phyloP scores from a whole-genome alignment of 1,140 invertebrate genomes.

The Drosophila auraria region DNA sequence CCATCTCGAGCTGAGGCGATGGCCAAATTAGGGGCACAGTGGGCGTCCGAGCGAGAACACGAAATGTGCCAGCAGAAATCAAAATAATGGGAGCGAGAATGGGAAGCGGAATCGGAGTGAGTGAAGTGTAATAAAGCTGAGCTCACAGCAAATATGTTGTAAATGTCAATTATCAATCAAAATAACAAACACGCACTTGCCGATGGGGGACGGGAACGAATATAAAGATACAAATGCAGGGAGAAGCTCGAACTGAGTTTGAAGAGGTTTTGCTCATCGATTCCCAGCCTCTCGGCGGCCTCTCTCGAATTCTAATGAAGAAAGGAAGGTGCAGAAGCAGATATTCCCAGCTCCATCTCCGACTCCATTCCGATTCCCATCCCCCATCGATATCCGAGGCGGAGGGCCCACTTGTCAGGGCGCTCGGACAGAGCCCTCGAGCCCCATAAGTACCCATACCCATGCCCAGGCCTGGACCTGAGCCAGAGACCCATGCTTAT shows the following conservation, averaged over 20 bases:
- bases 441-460: conserved; percentile 74
- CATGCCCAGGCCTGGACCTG: conserved; percentile 36
- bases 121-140: conserved; percentile 70
- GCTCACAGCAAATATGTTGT: conserved; percentile 76
- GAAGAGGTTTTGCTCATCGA: conserved; percentile 61
- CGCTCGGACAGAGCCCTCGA: conserved; percentile 77
- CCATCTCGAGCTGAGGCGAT: conserved; percentile 22
- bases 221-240: conserved; percentile 33
- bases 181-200: conserved; percentile 65
- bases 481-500: background rate
- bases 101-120: conserved; percentile 23
- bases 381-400: conserved; percentile 72
- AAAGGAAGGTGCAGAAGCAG: conserved; percentile 55
- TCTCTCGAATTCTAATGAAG: conserved; percentile 74
- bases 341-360: conserved; percentile 31
- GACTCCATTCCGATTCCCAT: conserved; percentile 13
- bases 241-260: conserved; percentile 34
- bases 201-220: too few relatives aligned
- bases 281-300: conserved; percentile 55
- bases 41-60: conserved; percentile 58
- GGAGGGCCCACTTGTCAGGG: conserved; percentile 77
- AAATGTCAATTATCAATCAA: conserved; percentile 84
- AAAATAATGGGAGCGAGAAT: conserved; percentile 53
- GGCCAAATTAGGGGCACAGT: conserved; percentile 74
- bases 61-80: conserved; percentile 60